Conservation (phyloP, 2,888 invertebrate genomes). For the Linhomoeus sp. region DNA sequence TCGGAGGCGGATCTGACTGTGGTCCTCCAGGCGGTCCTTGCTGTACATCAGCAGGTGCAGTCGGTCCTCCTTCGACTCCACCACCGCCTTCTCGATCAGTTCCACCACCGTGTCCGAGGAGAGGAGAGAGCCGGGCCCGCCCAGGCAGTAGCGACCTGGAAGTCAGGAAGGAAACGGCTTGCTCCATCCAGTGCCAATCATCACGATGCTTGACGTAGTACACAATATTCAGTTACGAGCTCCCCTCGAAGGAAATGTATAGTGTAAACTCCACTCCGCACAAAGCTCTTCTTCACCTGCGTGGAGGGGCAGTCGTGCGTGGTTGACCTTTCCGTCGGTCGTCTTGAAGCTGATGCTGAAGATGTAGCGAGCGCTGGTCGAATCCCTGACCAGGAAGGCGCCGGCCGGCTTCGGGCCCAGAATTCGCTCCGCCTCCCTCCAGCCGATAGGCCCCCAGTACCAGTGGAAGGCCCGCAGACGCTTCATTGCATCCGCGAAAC, state of each 20-base stretch:
- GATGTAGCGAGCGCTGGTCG: constrained; percentile 47
- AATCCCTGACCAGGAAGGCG: constrained; percentile 56
- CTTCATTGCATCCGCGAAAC: too few species aligned
- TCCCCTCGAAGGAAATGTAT: too few species aligned
- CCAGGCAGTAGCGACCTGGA: constrained; percentile 1
- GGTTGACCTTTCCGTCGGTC: constrained; percentile 44
- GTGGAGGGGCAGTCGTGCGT: constrained; percentile 51
- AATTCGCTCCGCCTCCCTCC: constrained; percentile 49
- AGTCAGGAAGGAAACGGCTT: not conserved
- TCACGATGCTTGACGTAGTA: too few species aligned
- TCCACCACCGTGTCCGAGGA: not conserved
- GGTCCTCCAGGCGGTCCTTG: not conserved
- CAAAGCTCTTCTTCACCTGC: too few species aligned
- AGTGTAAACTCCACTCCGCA: too few species aligned
- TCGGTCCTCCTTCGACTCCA: not conserved
- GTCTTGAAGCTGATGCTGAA: constrained; percentile 50
- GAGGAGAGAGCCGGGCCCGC: constrained; percentile 1
- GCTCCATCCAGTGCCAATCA: too few species aligned
- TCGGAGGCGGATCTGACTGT: not conserved
- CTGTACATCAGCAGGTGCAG: not conserved
- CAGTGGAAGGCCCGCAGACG: too few species aligned
- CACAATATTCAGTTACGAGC: too few species aligned
- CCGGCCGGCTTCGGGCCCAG: constrained; percentile 49
- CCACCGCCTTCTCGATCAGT: not conserved
- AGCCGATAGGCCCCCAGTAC: constrained; percentile 61